Conservation (phyloP, 2,888 invertebrate species). For the Sphaeridia pumilis region DNA sequence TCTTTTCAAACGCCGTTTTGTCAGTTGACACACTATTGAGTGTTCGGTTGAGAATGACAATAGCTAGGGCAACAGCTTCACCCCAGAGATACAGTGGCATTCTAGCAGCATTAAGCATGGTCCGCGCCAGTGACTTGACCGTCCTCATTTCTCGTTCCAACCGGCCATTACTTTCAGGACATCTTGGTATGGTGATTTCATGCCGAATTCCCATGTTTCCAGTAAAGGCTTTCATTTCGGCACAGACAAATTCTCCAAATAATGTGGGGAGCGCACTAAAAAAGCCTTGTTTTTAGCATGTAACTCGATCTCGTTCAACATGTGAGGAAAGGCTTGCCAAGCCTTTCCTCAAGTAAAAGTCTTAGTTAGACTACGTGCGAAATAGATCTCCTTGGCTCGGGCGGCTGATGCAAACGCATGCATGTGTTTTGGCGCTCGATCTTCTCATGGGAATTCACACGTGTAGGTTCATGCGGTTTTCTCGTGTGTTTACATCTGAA, state of each 20-base stretch:
- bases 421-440: too few species aligned
- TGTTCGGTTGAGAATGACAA: slow-evolving; percentile 37
- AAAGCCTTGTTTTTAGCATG: too few species aligned
- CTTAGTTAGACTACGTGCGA: too few species aligned
- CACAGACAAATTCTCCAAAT: slow-evolving; percentile 17
- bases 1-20: slow-evolving; percentile 38
- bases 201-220: slow-evolving; percentile 37
- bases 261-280: too few species aligned
- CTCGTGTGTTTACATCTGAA: too few species aligned
- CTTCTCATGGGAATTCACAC: too few species aligned
- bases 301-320: too few species aligned
- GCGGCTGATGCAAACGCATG: too few species aligned
- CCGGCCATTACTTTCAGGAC: slow-evolving; percentile 38
- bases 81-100: slow-evolving; percentile 37
- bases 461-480: too few species aligned
- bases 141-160: slow-evolving; percentile 38
- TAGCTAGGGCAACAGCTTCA: slow-evolving; percentile 38
- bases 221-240: slow-evolving; percentile 31
- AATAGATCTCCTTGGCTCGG: too few species aligned
- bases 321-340: too few species aligned
- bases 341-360: too few species aligned
- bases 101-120: slow-evolving; percentile 36
- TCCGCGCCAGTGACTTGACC: slow-evolving; percentile 36
- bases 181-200: slow-evolving; percentile 37
- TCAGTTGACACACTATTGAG: slow-evolving; percentile 29